Conservation (phyloP, 2,797 vertebrate genomes). For the Ctenosaura bakeri region DNA sequence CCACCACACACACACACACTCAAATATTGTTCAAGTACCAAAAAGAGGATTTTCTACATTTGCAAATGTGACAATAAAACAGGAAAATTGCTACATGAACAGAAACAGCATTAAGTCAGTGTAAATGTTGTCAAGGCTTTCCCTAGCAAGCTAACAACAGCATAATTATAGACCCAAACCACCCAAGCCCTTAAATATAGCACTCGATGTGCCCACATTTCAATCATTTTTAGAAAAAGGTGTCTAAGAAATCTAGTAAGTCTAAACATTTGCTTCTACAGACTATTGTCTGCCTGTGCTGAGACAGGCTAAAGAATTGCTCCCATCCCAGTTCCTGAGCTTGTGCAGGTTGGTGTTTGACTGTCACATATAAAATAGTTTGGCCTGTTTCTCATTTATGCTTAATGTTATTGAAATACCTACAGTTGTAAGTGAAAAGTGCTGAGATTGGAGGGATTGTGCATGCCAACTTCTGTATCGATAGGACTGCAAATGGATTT, state of each 20-base stretch:
- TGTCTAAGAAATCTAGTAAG: background rate
- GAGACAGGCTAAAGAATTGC: background rate
- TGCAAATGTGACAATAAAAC: conserved; percentile 52
- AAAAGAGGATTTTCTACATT: conserved; percentile 77
- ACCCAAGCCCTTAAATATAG: conserved; percentile 47
- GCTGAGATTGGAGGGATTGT: background rate
- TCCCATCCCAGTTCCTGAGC: conserved; percentile 34
- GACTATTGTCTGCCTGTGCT: conserved; percentile 53
- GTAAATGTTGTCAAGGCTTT: conserved; percentile 36
- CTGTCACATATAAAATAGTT: conserved; percentile 23
- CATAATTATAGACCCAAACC: conserved; percentile 28
- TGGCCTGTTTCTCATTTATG: background rate
- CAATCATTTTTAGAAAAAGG: background rate
- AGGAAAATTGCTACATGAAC: conserved; percentile 64
- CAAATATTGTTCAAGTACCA: conserved; percentile 92
- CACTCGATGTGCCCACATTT: conserved; percentile 42
- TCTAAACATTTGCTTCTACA: conserved; percentile 54
- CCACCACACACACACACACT: conserved; percentile 79
- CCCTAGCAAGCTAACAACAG: conserved; percentile 30
- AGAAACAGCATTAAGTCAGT: conserved; percentile 65
- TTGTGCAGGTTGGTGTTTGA: conserved; percentile 25
- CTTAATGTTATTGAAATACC: conserved; percentile 6
- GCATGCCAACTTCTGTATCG: background rate
- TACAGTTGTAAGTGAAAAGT: background rate
- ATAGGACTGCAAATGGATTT: background rate